These are phyloP conservation scores for Diplodus sargus DNA, from an alignment of 2,797 vertebrate species.

Conservation along the genomic window DNA sequence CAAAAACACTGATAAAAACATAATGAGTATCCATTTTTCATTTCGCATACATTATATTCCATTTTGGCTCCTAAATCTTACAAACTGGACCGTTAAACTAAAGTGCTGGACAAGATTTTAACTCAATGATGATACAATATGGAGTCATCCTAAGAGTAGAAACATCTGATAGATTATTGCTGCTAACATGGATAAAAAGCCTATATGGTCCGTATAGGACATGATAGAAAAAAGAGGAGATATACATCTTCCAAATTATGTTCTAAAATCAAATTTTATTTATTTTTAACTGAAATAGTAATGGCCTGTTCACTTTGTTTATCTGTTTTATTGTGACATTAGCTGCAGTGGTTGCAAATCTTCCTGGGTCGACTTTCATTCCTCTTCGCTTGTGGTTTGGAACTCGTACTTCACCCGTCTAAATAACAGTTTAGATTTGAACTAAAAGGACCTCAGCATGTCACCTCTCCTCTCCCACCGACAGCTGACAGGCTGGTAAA, in stretches of 20 bases:
- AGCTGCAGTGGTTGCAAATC: background rate
- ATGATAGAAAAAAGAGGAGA: too few species aligned
- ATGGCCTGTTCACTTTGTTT: background rate
- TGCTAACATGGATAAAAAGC: too few species aligned
- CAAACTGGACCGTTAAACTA: background rate
- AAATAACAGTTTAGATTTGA: conserved; percentile 44
- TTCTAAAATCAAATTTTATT: background rate
- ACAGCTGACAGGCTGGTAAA: conserved; percentile 55
- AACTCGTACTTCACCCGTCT: conserved; percentile 9
- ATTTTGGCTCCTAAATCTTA: too few species aligned
- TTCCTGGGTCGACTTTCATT: background rate
- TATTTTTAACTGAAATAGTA: background rate
- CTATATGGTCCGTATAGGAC: too few species aligned
- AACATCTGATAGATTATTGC: too few species aligned
- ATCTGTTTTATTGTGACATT: background rate
- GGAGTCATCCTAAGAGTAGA: background rate
- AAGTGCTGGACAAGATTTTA: conserved; percentile 3
- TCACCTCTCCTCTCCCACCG: conserved; percentile 54
- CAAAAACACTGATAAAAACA: too few species aligned
- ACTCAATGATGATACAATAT: background rate
- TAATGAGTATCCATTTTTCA: too few species aligned
- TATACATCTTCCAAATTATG: background rate
- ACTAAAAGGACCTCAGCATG: conserved; percentile 52
- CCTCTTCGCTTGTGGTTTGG: conserved; percentile 4
- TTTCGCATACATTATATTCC: too few species aligned